phyloP scores from a whole-genome alignment of 2,888 invertebrate genomes.

The Apocheima hispidaria region DNA sequence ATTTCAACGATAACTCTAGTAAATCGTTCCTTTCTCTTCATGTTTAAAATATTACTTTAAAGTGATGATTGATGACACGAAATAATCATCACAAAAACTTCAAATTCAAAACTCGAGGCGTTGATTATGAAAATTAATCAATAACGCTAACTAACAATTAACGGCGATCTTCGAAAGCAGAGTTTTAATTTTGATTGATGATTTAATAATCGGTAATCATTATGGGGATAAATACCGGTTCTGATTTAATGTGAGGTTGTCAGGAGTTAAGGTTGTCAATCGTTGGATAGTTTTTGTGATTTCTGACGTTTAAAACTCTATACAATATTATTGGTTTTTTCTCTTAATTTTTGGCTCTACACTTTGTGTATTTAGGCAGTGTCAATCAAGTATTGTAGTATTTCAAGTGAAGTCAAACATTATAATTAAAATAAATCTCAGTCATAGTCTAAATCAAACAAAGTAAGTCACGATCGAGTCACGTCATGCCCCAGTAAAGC shows the following conservation, averaged over 20 bases:
- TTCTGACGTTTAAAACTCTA: not conserved
- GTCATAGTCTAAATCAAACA: too few relatives aligned
- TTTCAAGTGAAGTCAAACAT: too few relatives aligned
- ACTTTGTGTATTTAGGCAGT: too few relatives aligned
- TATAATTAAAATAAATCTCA: too few relatives aligned
- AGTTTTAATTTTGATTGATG: conserved; percentile 69
- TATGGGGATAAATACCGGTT: conserved; percentile 52
- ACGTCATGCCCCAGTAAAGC: too few relatives aligned
- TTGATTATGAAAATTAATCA: conserved; percentile 56
- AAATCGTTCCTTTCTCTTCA: conserved; percentile 4
- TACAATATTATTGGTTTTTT: not conserved
- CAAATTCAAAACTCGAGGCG: conserved; percentile 22
- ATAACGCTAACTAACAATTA: conserved; percentile 62
- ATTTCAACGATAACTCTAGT: not conserved
- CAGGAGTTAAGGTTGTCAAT: conserved; percentile 38
- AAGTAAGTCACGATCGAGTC: too few relatives aligned
- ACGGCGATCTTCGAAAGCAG: conserved; percentile 43
- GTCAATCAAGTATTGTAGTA: too few relatives aligned
- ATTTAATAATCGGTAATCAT: conserved; percentile 68
- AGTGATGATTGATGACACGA: conserved; percentile 23
- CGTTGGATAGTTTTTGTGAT: not conserved
- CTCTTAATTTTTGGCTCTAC: too few relatives aligned
- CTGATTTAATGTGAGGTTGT: conserved; percentile 40
- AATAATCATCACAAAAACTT: conserved; percentile 12
- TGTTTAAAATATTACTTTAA: conserved; percentile 10